Percentiles rank a stretch among this genome's conserved stretches.
phyloP scores from a whole-genome alignment of 2,797 vertebrate species.

The Columba guinea region DNA sequence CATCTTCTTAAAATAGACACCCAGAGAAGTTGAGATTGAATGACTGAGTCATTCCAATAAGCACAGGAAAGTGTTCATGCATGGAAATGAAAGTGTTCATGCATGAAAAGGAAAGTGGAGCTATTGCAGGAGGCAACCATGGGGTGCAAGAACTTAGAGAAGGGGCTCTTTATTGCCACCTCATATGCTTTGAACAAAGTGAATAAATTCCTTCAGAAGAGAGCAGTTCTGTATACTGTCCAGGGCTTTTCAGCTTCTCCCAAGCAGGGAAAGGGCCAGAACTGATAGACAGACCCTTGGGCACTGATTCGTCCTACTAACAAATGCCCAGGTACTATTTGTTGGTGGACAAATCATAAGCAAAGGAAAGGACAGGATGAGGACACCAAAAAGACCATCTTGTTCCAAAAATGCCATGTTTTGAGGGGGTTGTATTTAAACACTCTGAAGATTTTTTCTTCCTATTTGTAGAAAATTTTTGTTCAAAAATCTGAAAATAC shows the following conservation, averaged over 20 bases:
- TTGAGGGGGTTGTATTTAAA: background rate
- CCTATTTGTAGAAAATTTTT: background rate
- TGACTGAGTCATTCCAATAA: background rate
- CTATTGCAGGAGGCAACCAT: background rate
- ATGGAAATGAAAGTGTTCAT: background rate
- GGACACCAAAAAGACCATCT: background rate
- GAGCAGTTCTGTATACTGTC: background rate
- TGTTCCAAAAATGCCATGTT: background rate
- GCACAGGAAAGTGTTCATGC: background rate
- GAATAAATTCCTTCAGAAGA: background rate
- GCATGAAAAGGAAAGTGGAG: background rate
- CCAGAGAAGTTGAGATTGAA: background rate
- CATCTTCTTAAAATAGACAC: background rate
- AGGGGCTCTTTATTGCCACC: background rate
- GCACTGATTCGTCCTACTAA: background rate
- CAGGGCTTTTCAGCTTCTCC: background rate
- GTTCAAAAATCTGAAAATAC: background rate
- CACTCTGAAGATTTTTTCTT: background rate
- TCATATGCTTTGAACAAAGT: background rate
- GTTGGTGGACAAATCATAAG: background rate
- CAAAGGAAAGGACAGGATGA: background rate
- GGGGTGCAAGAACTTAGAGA: background rate
- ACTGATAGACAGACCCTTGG: background rate
- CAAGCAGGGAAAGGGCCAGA: background rate
- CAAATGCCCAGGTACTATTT: background rate